Base-by-base conservation (phyloP, 2,888 invertebrate genomes). In the Agonum fuliginosum region DNA sequence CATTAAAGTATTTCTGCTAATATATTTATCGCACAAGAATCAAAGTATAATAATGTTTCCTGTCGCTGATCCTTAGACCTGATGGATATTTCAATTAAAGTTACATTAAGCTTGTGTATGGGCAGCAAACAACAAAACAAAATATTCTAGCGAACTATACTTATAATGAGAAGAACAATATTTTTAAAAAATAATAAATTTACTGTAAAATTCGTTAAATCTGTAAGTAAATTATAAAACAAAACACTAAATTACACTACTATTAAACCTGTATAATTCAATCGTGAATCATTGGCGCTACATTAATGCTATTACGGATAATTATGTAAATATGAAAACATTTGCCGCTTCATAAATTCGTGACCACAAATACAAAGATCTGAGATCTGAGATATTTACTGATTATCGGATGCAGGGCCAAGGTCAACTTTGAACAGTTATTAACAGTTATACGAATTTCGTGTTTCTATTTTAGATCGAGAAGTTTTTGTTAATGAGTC, bases 391-490 rank as follows among this genome's bases (percentile, higher is more conserved):
- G 67, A 48, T 75, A 46, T 46, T 51, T 62, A 22, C 48, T 75
- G 48, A 75, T 73, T 46, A 75, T 67, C 77, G 37, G 77, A 69
- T 77, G 77, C 70, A 77, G 70, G 77, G 77, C 77, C 77, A 77
- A 77, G 77, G 77, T 77, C 77, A 77, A 43, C 24, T 70, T 70
- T 70, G 17, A 77, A 77, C 69, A 77, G 54, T 74, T 74, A 77
- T 70, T 77, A 70, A 77, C 77, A 70, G 77, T 77, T 77, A 77
- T 54, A 12, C 27, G 43, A 70, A 70, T 24, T 77, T 77, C 70
- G 54, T 70, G 69, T 69, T 70, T 77, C 75, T 75, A 51, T 75
- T 75, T 48, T 62, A 30, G 19, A 75, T 65, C 46, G 22, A 46
- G 46, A 46, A 51, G 19, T 51, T 58, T 41, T 22, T 67, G 27